Evolutionary conservation across 1,140 invertebrate species (phyloP).

Genomic region (Drosophila teissieri): DNA sequence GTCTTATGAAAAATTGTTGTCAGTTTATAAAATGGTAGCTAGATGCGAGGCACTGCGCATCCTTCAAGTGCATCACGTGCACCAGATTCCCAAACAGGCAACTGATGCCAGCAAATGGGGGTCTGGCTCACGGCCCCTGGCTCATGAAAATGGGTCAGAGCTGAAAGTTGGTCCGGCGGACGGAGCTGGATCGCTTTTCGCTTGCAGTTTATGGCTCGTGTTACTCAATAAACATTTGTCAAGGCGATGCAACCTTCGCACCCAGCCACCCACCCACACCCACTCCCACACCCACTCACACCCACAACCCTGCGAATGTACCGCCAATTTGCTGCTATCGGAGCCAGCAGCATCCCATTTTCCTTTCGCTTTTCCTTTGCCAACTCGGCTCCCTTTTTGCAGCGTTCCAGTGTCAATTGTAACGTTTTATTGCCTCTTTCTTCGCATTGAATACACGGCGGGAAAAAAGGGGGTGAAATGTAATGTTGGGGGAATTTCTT

Average conservation of each 20-base stretch:
- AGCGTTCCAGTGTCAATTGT: conserved; percentile 66
- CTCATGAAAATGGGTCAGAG: conserved; percentile 59
- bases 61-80: conserved; percentile 68
- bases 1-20: conserved; percentile 76
- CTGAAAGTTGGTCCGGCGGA: conserved; percentile 30
- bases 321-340: conserved; percentile 66
- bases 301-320: background rate
- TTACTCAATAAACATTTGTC: conserved; percentile 79
- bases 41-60: conserved; percentile 60
- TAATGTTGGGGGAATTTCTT: background rate
- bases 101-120: conserved; percentile 31
- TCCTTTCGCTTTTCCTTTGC: conserved; percentile 2
- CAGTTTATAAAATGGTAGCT: conserved; percentile 76
- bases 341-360: conserved; percentile 27
- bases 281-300: background rate
- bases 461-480: background rate
- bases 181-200: conserved; percentile 10
- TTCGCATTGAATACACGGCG: conserved; percentile 28
- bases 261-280: background rate
- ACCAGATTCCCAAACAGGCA: conserved; percentile 48
- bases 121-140: background rate
- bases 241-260: conserved; percentile 44
- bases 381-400: conserved; percentile 26
- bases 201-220: conserved; percentile 70
- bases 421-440: conserved; percentile 71